Conservation (phyloP, 1,140 invertebrate genomes). For the Ladona fulva region DNA sequence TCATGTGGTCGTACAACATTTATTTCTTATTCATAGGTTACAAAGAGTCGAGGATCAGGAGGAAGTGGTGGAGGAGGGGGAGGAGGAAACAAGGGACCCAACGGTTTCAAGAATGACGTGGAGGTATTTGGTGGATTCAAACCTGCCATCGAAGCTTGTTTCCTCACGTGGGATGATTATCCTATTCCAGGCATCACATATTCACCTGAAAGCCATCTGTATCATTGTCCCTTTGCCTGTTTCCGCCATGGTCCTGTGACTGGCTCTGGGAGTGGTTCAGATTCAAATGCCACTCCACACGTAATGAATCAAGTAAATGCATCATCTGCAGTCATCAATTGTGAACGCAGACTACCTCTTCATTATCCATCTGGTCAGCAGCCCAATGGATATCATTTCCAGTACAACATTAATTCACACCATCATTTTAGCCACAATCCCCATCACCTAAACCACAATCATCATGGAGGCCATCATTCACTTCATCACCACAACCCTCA, state of each 20-base stretch:
- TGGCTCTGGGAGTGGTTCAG: conserved; percentile 23
- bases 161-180: conserved; percentile 93
- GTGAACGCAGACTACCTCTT: conserved; percentile 30
- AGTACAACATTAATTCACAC: not conserved
- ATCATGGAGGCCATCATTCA: conserved; percentile 34
- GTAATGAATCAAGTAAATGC: conserved; percentile 50
- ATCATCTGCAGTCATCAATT: conserved; percentile 68
- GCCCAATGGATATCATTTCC: conserved; percentile 31
- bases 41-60: conserved; percentile 38
- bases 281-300: conserved; percentile 1
- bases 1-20: too few relatives aligned
- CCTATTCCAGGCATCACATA: conserved; percentile 76
- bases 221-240: conserved; percentile 78
- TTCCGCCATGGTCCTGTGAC: conserved; percentile 60
- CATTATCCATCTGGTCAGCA: conserved; percentile 24
- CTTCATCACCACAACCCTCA: conserved; percentile 15
- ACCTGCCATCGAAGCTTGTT: conserved; percentile 91
- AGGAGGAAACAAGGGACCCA: conserved; percentile 26
- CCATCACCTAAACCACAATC: conserved; percentile 37
- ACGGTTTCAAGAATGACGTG: conserved; percentile 54
- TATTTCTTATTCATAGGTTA: conserved; percentile 32
- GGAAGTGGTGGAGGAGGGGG: not conserved
- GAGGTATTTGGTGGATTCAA: conserved; percentile 96
- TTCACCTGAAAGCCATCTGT: conserved; percentile 69
- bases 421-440: conserved; percentile 42